phyloP scores from a whole-genome alignment of 2,113 vertebrate genomes.

The Callocephalon fimbriatum region DNA sequence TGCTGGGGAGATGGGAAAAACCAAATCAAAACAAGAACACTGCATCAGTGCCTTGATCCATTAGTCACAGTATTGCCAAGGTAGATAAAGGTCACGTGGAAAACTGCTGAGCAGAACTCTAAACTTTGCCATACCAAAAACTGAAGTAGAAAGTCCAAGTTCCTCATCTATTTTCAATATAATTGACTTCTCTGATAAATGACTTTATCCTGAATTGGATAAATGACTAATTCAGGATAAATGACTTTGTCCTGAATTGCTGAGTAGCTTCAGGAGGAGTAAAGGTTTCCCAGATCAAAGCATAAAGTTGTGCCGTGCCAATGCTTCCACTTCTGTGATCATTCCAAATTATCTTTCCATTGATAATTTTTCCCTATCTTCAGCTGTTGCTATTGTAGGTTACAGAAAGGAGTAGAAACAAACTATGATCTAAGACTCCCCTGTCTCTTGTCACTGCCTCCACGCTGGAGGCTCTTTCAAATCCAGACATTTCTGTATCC shows the following conservation, averaged over 20 bases:
- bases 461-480: neutral
- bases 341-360: neutral
- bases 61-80: neutral
- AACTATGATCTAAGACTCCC: neutral
- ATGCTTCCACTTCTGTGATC: neutral
- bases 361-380: neutral
- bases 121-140: neutral
- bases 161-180: neutral
- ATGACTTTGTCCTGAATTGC: neutral
- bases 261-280: neutral
- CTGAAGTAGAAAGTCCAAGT: neutral
- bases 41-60: neutral
- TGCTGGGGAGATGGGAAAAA: neutral
- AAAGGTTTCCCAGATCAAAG: neutral
- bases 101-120: neutral
- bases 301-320: neutral
- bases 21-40: neutral
- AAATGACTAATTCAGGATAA: neutral
- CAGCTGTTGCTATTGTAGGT: neutral
- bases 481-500: neutral
- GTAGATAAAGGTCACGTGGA: neutral
- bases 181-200: neutral
- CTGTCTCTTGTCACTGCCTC: neutral
- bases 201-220: neutral
- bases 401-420: neutral